Conservation (phyloP, 2,797 vertebrate genomes). For the Pempheris klunzingeri region DNA sequence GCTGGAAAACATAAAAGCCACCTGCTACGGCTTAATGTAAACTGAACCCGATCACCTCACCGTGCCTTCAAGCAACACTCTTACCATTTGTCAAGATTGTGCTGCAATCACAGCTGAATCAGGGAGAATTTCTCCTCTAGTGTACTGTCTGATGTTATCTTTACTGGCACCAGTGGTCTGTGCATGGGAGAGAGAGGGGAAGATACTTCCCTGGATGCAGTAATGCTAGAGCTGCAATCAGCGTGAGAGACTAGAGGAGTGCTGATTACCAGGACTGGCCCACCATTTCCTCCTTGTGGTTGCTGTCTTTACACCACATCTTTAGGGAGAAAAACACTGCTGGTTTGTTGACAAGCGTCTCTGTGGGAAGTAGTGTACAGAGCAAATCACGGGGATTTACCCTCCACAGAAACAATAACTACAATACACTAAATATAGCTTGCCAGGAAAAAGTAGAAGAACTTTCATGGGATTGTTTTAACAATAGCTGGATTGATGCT, state of each 20-base stretch:
- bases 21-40: conserved; percentile 59
- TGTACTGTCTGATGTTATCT: conserved; percentile 13
- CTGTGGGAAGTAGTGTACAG: conserved; percentile 51
- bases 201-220: conserved; percentile 21
- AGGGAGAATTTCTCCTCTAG: not conserved
- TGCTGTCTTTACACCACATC: conserved; percentile 66
- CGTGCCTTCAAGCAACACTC: not conserved
- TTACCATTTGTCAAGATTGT: not conserved
- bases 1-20: conserved; percentile 50
- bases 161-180: conserved; percentile 15
- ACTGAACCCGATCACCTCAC: conserved; percentile 32
- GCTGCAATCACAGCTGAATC: conserved; percentile 7
- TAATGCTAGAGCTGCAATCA: conserved; percentile 51
- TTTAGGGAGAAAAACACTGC: conserved; percentile 59
- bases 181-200: not conserved
- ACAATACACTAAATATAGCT: conserved; percentile 45
- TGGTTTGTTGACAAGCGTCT: conserved; percentile 74
- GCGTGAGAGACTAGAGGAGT: conserved; percentile 43
- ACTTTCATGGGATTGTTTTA: conserved; percentile 29
- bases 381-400: conserved; percentile 63
- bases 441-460: conserved; percentile 21
- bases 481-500: conserved; percentile 42
- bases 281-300: conserved; percentile 77
- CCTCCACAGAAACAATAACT: conserved; percentile 49
- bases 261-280: conserved; percentile 60